A percentile compares a stretch with the other conserved stretches of the same genome.
These are phyloP conservation scores for Phoxinus phoxinus DNA, from an alignment of 2,113 vertebrate species.

Conservation along the genomic window DNA sequence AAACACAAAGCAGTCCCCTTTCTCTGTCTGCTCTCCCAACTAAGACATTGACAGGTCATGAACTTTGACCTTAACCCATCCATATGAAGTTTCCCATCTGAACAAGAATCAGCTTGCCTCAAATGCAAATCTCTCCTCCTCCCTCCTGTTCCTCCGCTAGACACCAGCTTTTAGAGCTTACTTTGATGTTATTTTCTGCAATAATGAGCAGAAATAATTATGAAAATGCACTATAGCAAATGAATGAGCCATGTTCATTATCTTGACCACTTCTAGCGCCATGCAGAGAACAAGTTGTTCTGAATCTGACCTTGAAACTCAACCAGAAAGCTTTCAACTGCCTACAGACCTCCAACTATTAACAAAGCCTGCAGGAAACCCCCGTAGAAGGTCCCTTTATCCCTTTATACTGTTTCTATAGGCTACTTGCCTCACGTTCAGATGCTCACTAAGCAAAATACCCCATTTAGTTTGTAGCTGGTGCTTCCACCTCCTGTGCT, in stretches of 20 bases:
- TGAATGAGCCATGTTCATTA: background rate
- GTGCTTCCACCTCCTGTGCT: background rate
- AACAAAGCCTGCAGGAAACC: background rate
- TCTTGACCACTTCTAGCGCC: background rate
- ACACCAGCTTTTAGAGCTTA: background rate
- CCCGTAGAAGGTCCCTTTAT: background rate
- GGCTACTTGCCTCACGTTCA: background rate
- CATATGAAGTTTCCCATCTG: background rate
- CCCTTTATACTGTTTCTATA: background rate
- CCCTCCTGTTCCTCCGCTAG: background rate
- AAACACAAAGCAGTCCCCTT: background rate
- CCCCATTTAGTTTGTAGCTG: background rate
- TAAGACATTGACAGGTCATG: background rate
- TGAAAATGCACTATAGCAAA: background rate
- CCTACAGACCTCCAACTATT: background rate
- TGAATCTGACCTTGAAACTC: constrained; percentile 5
- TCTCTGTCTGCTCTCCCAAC: background rate
- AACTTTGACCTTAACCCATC: constrained; percentile 26
- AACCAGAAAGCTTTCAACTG: background rate
- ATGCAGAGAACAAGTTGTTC: background rate
- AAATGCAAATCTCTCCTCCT: constrained; percentile 1
- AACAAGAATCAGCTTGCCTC: background rate
- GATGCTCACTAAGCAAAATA: background rate
- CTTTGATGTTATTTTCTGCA: background rate
- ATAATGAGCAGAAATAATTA: background rate